phyloP scores from a whole-genome alignment of 92 coral and sea anemone species.

The Phenganax marumi region DNA sequence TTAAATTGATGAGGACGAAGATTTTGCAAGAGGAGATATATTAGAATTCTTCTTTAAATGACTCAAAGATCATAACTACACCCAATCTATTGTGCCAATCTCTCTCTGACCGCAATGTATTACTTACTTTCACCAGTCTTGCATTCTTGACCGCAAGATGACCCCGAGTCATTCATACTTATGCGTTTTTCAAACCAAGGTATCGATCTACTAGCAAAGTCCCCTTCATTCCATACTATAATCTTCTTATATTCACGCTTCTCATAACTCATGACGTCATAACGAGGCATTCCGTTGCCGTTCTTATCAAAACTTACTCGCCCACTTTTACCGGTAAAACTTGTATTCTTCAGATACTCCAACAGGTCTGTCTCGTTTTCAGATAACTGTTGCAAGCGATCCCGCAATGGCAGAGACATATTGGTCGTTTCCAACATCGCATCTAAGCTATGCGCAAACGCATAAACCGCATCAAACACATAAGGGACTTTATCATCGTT shows the following conservation, averaged over 20 bases:
- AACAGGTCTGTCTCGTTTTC: constrained; percentile 27
- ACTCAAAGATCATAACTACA: too few species aligned
- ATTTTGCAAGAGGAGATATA: too few species aligned
- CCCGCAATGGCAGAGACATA: not conserved
- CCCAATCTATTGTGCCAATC: too few species aligned
- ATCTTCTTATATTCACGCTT: constrained; percentile 50
- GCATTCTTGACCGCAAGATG: not conserved
- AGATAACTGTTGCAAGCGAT: not conserved
- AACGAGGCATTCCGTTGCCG: constrained; percentile 74
- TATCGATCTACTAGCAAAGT: not conserved
- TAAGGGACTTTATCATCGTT: constrained; percentile 47
- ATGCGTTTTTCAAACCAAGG: not conserved
- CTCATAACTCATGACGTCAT: constrained; percentile 74
- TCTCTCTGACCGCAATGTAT: too few species aligned
- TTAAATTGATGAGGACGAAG: too few species aligned
- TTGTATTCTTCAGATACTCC: constrained; percentile 49
- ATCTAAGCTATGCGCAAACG: constrained; percentile 23
- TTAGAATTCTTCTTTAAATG: too few species aligned
- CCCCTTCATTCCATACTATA: constrained; percentile 19
- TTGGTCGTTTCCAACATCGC: not conserved
- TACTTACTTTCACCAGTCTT: constrained; percentile 4
- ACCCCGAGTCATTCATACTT: not conserved
- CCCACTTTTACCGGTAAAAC: constrained; percentile 75
- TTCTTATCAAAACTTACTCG: constrained; percentile 66
- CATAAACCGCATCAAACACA: constrained; percentile 32